Percentiles rank a stretch among this genome's conserved stretches.
phyloP scores from a whole-genome alignment of 2,888 invertebrate species.

The Drosophila monieri region DNA sequence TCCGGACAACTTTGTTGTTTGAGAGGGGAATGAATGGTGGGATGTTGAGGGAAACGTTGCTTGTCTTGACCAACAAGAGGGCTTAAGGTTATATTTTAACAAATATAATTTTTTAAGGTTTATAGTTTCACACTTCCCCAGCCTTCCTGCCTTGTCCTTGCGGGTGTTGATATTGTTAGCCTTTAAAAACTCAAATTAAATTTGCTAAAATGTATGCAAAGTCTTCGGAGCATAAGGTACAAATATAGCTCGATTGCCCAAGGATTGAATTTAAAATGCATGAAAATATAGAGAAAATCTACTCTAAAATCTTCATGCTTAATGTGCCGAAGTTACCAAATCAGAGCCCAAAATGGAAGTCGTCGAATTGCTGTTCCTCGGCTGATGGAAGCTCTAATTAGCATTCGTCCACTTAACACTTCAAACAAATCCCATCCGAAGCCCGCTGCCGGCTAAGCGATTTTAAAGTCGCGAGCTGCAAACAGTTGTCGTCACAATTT shows the following conservation, averaged over 20 bases:
- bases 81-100: constrained; percentile 69
- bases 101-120: too few relatives aligned
- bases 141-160: constrained; percentile 20
- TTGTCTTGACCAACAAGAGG: constrained; percentile 47
- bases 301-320: too few relatives aligned
- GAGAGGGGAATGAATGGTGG: constrained; percentile 4
- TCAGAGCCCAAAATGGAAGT: background rate
- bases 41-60: background rate
- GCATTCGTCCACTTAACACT: constrained; percentile 38
- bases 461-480: constrained; percentile 53
- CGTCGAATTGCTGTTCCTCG: background rate
- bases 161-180: constrained; percentile 23
- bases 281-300: background rate
- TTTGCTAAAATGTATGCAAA: constrained; percentile 5
- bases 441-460: constrained; percentile 47
- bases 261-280: background rate
- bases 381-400: constrained; percentile 50
- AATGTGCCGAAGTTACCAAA: background rate
- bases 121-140: constrained; percentile 66
- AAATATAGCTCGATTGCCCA: too few relatives aligned
- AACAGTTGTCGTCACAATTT: constrained; percentile 41
- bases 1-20: constrained; percentile 31
- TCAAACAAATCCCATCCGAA: constrained; percentile 31
- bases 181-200: constrained; percentile 29
- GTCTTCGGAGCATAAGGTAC: background rate